phyloP scores from a whole-genome alignment of 2,888 invertebrate genomes.

The Apodemia zela region DNA sequence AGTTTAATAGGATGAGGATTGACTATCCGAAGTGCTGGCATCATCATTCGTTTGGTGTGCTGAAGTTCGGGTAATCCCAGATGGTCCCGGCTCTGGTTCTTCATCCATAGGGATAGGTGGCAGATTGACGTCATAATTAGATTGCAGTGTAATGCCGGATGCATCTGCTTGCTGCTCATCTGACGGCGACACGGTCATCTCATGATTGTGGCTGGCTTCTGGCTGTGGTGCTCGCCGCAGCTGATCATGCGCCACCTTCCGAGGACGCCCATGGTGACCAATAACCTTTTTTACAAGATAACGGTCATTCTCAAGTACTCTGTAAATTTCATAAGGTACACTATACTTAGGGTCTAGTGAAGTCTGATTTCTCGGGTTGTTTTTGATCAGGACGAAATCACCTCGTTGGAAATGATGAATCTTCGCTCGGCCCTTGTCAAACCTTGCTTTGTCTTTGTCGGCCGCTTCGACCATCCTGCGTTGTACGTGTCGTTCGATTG shows the following conservation, averaged over 20 bases:
- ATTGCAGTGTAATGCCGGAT: background rate
- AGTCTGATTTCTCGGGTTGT: background rate
- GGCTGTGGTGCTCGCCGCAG: slow-evolving; percentile 14
- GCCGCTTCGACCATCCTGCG: background rate
- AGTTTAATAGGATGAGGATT: too few species aligned
- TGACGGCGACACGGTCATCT: slow-evolving; percentile 5
- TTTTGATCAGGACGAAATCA: background rate
- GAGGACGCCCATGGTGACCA: background rate
- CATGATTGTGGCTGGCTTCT: background rate
- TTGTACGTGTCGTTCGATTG: background rate
- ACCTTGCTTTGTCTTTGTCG: background rate
- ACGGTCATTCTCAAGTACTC: background rate
- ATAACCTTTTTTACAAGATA: background rate
- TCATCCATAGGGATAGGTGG: too few species aligned
- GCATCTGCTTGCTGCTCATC: background rate
- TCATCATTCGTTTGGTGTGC: too few species aligned
- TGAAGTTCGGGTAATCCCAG: too few species aligned
- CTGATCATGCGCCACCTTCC: background rate
- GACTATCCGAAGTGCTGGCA: too few species aligned
- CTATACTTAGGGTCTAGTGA: background rate
- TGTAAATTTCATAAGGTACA: background rate
- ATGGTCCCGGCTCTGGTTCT: too few species aligned
- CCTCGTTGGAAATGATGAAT: too few species aligned
- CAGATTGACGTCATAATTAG: background rate
- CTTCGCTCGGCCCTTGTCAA: too few species aligned